Base-by-base conservation (phyloP, 1,140 invertebrate genomes). In the Aphelenchoides besseyi region DNA sequence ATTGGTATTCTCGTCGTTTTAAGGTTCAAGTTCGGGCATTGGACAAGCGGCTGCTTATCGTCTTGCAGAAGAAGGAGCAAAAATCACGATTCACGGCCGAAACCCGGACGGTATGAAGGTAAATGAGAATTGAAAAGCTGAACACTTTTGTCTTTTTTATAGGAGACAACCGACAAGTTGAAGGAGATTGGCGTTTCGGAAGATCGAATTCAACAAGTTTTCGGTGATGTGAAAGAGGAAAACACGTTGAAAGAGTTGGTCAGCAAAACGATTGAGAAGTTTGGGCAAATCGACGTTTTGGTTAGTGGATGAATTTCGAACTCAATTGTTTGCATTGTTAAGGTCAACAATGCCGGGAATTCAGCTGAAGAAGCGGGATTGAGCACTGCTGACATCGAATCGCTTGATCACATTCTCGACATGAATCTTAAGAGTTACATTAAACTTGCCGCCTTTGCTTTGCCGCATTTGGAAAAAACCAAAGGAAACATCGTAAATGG, bases 401-500 rank as follows among this genome's bases (percentile, higher is more conserved):
- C 52, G 1, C 70, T 71, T 33, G 76, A 77, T 30, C 48, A 78
- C 18, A 77, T 62, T 61, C n/a, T 79, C 12, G 71, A 77, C 16
- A 5, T 78, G 2, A 77, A 78, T 36, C 32, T 79, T 30, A 77
- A 62, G 62, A 32, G 63, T 69, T 76, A 26, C 9, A 53, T 79
- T n/a, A 62, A 61, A 23, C 28, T 79, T 35, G 70, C 70, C 16
- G 18, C 66, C 3, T 37, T 71, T 16, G 67, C 66, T 2, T 3
- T 36, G 52, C 74, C 74, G 16, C 74, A 79, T 62, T 57, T 79
- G 16, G 62, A 66, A 12, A 18, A 62, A 12, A 71, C 66, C 3
- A 79, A 79, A 68, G 77, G 77, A 18, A 76, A 76, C 9, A 71
- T 79, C 18, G 77, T 79, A 0, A 79, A 79, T 54, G n/a, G n/a